These are phyloP conservation scores for Trachelus iudaicus DNA, from an alignment of 2,888 invertebrate species.

Conservation along the genomic window DNA sequence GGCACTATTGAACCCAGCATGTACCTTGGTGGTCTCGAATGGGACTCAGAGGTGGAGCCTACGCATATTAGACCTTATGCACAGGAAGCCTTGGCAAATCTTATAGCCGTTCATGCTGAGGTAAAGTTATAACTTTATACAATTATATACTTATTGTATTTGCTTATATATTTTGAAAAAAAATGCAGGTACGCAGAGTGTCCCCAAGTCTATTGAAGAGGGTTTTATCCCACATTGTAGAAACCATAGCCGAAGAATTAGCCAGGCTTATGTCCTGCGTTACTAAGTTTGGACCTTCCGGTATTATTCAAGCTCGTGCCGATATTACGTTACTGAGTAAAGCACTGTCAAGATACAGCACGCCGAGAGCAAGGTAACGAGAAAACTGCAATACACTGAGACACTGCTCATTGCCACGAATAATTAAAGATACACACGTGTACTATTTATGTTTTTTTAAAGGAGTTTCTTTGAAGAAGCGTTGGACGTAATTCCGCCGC, in stretches of 20 bases:
- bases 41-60: conserved; percentile 81
- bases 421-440: conserved; percentile 2
- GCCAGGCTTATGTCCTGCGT: conserved; percentile 87
- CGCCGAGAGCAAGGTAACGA: conserved; percentile 74
- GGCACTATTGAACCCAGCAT: conserved; percentile 97
- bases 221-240: conserved; percentile 81
- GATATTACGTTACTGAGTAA: conserved; percentile 79
- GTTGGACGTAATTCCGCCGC: conserved; percentile 78
- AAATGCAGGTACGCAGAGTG: conserved; percentile 77
- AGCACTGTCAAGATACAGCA: conserved; percentile 74
- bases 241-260: conserved; percentile 93
- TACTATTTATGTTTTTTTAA: background rate
- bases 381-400: background rate
- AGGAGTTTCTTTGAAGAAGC: conserved; percentile 86
- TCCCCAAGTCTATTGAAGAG: conserved; percentile 82
- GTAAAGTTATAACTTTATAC: conserved; percentile 64
- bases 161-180: background rate
- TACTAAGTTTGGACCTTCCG: conserved; percentile 74
- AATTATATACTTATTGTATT: too few relatives aligned
- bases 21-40: conserved; percentile 91
- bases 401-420: conserved; percentile 12
- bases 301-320: conserved; percentile 82
- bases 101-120: conserved; percentile 83
- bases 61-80: conserved; percentile 88
- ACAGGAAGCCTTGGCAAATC: conserved; percentile 86